These are phyloP conservation scores for Ethmia dodecea DNA, from an alignment of 2,888 invertebrate species.

Conservation along the genomic window DNA sequence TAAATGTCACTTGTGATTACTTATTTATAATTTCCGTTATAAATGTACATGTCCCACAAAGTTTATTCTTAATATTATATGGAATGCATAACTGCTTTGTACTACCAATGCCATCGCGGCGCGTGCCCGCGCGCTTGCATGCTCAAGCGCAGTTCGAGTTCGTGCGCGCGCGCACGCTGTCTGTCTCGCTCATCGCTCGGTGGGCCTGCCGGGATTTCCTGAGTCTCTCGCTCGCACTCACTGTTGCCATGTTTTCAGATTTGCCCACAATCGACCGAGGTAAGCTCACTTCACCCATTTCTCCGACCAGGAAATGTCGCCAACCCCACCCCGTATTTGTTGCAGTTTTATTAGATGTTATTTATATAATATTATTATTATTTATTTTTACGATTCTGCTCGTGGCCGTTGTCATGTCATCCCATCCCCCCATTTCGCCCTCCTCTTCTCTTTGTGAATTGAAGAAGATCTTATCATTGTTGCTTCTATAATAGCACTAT, in stretches of 20 bases:
- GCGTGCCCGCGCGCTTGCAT: not conserved
- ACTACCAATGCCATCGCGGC: constrained; percentile 39
- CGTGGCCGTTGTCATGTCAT: constrained; percentile 13
- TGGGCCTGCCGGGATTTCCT: constrained; percentile 59
- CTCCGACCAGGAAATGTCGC: constrained; percentile 59
- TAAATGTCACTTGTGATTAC: constrained; percentile 18
- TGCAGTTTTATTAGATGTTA: constrained; percentile 20
- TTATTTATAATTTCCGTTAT: not conserved
- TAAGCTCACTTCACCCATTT: constrained; percentile 56
- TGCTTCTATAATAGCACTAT: no score
- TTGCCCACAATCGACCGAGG: constrained; percentile 60
- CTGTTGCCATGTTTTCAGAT: constrained; percentile 65
- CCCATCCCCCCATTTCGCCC: constrained; percentile 7
- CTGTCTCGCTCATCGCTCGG: constrained; percentile 24
- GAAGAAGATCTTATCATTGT: no score
- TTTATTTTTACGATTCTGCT: constrained; percentile 12
- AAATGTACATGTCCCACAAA: constrained; percentile 6
- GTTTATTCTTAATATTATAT: constrained; percentile 13
- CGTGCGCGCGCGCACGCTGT: no score
- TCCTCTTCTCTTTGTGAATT: no score
- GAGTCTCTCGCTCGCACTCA: constrained; percentile 48
- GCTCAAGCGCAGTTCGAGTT: no score
- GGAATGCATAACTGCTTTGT: constrained; percentile 62
- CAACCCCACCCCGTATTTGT: constrained; percentile 47
- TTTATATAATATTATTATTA: constrained; percentile 17